Base-by-base conservation (phyloP, 1,140 invertebrate genomes). In the Cherax destructor region DNA sequence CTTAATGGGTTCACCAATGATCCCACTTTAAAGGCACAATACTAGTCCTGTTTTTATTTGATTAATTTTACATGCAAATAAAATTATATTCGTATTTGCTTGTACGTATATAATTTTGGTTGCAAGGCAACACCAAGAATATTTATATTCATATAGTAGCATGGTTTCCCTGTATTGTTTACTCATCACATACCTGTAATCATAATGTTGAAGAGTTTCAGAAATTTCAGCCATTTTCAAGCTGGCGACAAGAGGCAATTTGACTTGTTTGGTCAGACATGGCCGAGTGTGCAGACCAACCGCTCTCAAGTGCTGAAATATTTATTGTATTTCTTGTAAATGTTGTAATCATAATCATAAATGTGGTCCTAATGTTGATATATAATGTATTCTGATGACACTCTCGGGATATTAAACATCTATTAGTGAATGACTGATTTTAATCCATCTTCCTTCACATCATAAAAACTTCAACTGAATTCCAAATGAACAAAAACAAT, bases 311-410 rank as follows among this genome's bases (percentile, higher is more conserved):
- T 74, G n/a, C 24, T 74, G 24, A 74, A 74, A 30, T 74, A 30
- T 74, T 74, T n/a, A n/a, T 74, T 74, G 69, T 74, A 74, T 74
- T 74, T 74, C 69, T 74, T n/a, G 7, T 74, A 74, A 74, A 74
- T 74, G 69, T 74, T 74, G 69, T 74, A 74, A 74, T 21, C 69
- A 74, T 74, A 74, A 74, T n/a, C 69, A 74, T 74, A 30, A n/a
- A 74, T 74, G 69, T 74, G 24, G n/a, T 74, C 69, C 69, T 74
- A 24, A 74, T 74, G 24, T 74, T 74, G n/a, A 74, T n/a, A 74
- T 21, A 69, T 74, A 74, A 74, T 74, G 21, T 74, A 69, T 69
- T 69, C 13, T 69, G 69, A 30, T 74, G 69, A 74, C 30, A 74
- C 21, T 74, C 69, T 74, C 11, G 24, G 30, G 69, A 74, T 74